Base-by-base conservation (phyloP, 2,113 vertebrate genomes). In the Pseudonaja textilis region DNA sequence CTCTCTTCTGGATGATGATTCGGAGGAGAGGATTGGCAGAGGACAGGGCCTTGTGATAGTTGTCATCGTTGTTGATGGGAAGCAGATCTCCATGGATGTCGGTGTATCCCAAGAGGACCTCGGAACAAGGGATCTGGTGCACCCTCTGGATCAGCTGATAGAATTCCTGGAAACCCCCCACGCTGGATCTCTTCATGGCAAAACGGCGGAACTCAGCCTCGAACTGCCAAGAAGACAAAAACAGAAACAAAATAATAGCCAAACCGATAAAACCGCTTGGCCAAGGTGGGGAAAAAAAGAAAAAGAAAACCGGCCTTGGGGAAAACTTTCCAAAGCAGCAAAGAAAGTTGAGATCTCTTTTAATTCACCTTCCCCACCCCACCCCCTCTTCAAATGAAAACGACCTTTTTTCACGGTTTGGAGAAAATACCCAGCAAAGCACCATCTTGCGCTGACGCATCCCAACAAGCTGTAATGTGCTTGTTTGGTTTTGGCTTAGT, bases 11-110 rank as follows among this genome's bases (percentile, higher is more conserved):
- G 93, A 99, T 98, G 95, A 99, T 99, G 74, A 99, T 98, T 88
- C 99, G 98, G 85, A 99, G 98, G 16, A 99, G 98, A 0, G 99
- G 98, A 94, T 97, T 98, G 94, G 99, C 98, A 0, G 98, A 98
- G 16, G 98, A 98, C 81, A 99, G 97, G 2, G 99, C 99, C 96
- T 99, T 99, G 97, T 99, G 97, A 96, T 98, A 99, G 97, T 99
- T 99, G 96, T 99, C 99, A 0, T 99, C 98, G 0, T 99, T 99
- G 97, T 99, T 99, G 97, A 99, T 99, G 88, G 99, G 99, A 92
- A 99, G 98, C 91, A 99, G 97, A 96, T 99, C 99, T 0, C 99
- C 99, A 0, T 99, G 99, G 92, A 99, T 86, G 23, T 99, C 99
- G 0, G 98, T 99, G 29, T 99, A 99, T 23, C 98, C 99, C 94